Evolutionary conservation across 1,140 invertebrate genomes (phyloP), one percentile per base, ranked within the genome.

Genomic region (Danaus plexippus): DNA sequence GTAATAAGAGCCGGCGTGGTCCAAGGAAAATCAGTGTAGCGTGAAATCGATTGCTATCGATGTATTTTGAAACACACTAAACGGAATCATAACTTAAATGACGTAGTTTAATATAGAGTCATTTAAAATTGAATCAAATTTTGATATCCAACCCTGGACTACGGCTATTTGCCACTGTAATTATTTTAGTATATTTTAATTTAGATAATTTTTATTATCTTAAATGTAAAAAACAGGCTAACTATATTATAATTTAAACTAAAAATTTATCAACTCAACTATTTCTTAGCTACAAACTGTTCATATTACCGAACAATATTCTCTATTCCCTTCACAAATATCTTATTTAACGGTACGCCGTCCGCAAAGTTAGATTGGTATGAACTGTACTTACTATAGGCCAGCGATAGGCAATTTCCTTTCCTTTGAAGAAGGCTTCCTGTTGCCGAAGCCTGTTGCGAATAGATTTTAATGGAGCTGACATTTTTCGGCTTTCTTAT

Each of bases 351-450:
- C 52, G 15, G 57, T 64, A 63, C 60, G 50, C 51, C 46, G 51
- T 59, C 46, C 52, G 41, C 46, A 54, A 76, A 79, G 74, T 80
- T 80, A 75, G 69, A 80, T 77, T 78, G 74, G 66, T 64, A 66
- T 64, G 56, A 68, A 61, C 61, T 72, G 64, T 78, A 74, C 77
- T 78, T 71, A 70, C 75, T 73, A 64, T 61, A 62, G 61, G 61
- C 60, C 67, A 62, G 59, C 70, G 71, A 81, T 81, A 81, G 71
- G 72, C 79, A 82, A 82, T 80, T 82, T 82, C 79, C 79, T 70
- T 50, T 51, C 60, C 75, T 82, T 82, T 82, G 79, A 78, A 60
- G 63, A 56, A 47, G 54, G 59, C 61, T 74, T 74, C 74, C 71
- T 67, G 67, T 68, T 60, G 51, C 62, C 59, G 66, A 63, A 64